A percentile compares a stretch with the other conserved stretches of the same genome.
phyloP scores from a whole-genome alignment of 2,113 vertebrate species.

The Butorides virescens region DNA sequence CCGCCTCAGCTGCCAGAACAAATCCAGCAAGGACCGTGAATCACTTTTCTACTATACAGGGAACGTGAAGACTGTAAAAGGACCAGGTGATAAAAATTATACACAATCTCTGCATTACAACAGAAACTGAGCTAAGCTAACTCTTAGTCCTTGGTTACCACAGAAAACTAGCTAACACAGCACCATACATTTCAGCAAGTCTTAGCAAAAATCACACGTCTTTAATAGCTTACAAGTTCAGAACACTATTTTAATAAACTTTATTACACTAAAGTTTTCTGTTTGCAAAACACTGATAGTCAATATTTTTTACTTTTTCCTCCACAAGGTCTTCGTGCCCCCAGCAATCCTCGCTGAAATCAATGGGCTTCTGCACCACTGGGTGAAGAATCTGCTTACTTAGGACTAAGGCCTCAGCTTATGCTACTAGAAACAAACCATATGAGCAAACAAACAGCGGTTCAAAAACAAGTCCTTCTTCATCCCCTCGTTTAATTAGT shows the following conservation, averaged over 20 bases:
- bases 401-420: not conserved
- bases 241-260: not conserved
- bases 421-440: accelerated
- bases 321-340: not conserved
- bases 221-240: not conserved
- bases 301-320: not conserved
- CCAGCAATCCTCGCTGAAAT: not conserved
- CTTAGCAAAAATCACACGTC: not conserved
- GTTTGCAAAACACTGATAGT: not conserved
- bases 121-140: not conserved
- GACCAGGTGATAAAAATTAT: not conserved
- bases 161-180: not conserved
- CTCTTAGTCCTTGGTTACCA: not conserved
- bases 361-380: accelerated
- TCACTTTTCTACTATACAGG: not conserved
- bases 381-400: not conserved
- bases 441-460: accelerated
- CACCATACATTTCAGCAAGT: not conserved
- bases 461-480: not conserved
- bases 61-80: not conserved
- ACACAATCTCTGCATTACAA: not conserved
- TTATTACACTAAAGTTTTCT: not conserved
- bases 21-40: not conserved
- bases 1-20: not conserved
- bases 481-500: not conserved